Base-by-base conservation (phyloP, 2,888 invertebrate species). In the Pegoplata infirma region DNA sequence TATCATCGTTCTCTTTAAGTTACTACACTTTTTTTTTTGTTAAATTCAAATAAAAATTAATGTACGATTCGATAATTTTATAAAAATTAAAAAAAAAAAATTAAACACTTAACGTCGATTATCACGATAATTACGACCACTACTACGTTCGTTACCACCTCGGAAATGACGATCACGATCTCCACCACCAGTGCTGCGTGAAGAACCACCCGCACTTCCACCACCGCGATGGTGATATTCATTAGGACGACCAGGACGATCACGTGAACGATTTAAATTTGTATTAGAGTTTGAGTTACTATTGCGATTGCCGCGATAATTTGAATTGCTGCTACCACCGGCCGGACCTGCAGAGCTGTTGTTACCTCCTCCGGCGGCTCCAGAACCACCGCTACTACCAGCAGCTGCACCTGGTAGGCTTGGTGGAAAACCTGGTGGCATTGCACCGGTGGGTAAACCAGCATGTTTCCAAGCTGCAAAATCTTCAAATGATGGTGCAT, bases 401-500 rank as follows among this genome's bases (percentile, higher is more conserved):
- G 71, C 75, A n/a, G n/a, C n/a, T 3, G 81, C 69, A 12, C 83
- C 76, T 1, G 84, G 83, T 61, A 87, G 82, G 40, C 83, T 85
- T 4, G 88, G 85, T 36, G 87, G 87, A 71, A 88, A 86, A 0
- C 82, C 82, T 14, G 85, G 84, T 23, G 86, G 84, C 72, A 87
- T 84, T 10, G 56, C 8, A 8, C 79, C 79, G 19, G 88, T 87
- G 16, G 86, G 87, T 72, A 88, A 75, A 10, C 88, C 87, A 21
- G 88, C 87, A 76, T 88, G 88, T 73, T 88, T 88, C 85, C 88
- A 85, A 25, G 86, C 86, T 36, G 87, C 84, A 72, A 88, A 86
- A 71, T 88, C 93, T 88, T 97, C 97, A 89, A 97, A 97, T 32
- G 87, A 86, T 40, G 94, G 94, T 59, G 95, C 92, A 23, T 56